Percentiles rank a stretch among this genome's conserved stretches.
phyloP scores from a whole-genome alignment of 2,888 invertebrate genomes.

The Apamea anceps region DNA sequence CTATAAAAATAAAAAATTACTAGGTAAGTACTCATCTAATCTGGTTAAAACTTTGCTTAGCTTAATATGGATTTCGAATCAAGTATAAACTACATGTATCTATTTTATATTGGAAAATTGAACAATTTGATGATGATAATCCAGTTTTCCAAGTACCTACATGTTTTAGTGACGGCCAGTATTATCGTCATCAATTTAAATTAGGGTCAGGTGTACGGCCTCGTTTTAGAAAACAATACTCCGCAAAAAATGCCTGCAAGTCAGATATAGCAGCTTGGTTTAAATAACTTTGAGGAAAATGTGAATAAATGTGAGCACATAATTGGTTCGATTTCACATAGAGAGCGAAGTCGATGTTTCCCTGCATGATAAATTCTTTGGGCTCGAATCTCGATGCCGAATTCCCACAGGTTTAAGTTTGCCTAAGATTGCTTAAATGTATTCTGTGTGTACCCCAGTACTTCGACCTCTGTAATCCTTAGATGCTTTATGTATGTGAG shows the following conservation, averaged over 20 bases:
- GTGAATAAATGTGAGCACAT: constrained; percentile 23
- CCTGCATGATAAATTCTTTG: constrained; percentile 50
- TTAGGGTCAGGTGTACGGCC: constrained; percentile 42
- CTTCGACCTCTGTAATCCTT: constrained; percentile 53
- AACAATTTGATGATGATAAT: constrained; percentile 28
- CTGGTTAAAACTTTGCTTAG: not conserved
- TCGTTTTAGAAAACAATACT: constrained; percentile 45
- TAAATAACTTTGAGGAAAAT: constrained; percentile 46
- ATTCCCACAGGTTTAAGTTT: constrained; percentile 63
- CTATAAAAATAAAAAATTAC: not conserved
- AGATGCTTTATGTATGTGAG: constrained; percentile 52
- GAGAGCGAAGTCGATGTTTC: constrained; percentile 27
- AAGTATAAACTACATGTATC: not conserved
- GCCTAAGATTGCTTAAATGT: constrained; percentile 57
- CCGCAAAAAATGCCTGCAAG: constrained; percentile 8
- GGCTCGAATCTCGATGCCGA: constrained; percentile 26
- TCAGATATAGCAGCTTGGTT: constrained; percentile 14
- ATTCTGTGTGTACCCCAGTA: constrained; percentile 54
- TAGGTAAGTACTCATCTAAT: not conserved
- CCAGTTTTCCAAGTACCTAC: constrained; percentile 17
- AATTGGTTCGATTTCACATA: constrained; percentile 35
- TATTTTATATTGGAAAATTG: constrained; percentile 11
- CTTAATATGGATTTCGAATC: not conserved
- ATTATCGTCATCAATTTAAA: constrained; percentile 52
- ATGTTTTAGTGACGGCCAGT: constrained; percentile 26